A percentile compares a stretch with the other conserved stretches of the same genome.
phyloP scores from a whole-genome alignment of 2,113 vertebrate species.

The Andinoacara biseriatus region DNA sequence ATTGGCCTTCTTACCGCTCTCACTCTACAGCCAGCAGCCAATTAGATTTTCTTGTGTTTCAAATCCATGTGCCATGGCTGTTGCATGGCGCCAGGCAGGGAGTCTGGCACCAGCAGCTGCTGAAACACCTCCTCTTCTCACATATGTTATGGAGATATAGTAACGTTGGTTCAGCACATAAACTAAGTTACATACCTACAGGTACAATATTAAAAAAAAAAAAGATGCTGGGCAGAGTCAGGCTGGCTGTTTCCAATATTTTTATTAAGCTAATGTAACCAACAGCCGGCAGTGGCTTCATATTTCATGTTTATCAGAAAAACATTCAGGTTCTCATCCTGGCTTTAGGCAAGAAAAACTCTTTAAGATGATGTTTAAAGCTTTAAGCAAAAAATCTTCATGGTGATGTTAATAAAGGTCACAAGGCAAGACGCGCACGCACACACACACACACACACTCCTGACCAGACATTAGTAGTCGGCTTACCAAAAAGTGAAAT shows the following conservation, averaged over 20 bases:
- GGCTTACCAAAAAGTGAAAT: slow-evolving; percentile 98
- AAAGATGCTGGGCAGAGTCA: background rate
- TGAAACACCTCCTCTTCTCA: background rate
- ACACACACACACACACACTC: background rate
- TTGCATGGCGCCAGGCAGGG: background rate
- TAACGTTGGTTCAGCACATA: background rate
- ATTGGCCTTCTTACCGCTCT: background rate
- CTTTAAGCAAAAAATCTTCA: background rate
- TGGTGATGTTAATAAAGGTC: background rate
- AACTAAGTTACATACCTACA: background rate
- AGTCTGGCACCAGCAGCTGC: slow-evolving; percentile 7
- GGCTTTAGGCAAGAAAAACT: background rate
- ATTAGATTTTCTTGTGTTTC: background rate
- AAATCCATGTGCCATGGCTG: background rate
- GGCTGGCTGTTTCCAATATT: background rate
- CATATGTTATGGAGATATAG: background rate
- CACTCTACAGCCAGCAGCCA: background rate
- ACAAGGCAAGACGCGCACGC: background rate
- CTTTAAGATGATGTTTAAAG: background rate
- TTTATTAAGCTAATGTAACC: background rate
- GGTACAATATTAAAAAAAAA: background rate
- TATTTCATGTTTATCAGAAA: background rate
- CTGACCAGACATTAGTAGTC: slow-evolving; percentile 4
- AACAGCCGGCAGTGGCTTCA: background rate
- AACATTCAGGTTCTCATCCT: background rate